Percentiles rank a stretch among this genome's conserved stretches.
Conservation (phyloP, 1,140 invertebrate genomes). For the Zaprionus africanus region DNA sequence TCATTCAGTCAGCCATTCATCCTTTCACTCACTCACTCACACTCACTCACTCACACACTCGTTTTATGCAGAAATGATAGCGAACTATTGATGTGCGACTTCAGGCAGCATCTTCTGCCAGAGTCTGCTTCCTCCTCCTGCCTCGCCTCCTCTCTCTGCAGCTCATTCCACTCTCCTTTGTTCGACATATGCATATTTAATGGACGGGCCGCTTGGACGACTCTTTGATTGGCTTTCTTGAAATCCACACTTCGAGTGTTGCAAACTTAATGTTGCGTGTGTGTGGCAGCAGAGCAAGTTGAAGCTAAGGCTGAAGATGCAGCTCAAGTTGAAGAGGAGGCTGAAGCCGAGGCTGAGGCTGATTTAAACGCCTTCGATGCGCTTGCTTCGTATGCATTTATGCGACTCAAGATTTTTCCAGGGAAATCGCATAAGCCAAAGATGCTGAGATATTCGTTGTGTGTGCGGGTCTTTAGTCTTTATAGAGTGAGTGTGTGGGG, state of each 20-base stretch:
- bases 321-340: background rate
- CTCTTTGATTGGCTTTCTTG: conserved; percentile 54
- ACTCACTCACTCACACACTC: conserved; percentile 25
- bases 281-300: conserved; percentile 5
- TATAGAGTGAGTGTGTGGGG: background rate
- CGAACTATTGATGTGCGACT: conserved; percentile 46
- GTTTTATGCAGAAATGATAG: conserved; percentile 67
- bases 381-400: conserved; percentile 46
- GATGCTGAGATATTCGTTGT: conserved; percentile 27
- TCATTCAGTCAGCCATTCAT: conserved; percentile 48
- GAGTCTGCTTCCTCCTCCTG: conserved; percentile 1
- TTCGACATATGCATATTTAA: conserved; percentile 48
- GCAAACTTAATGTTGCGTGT: conserved; percentile 48
- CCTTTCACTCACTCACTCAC: conserved; percentile 15
- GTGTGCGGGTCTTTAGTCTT: conserved; percentile 10
- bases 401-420: conserved; percentile 46
- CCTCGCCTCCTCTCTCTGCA: background rate
- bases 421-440: conserved; percentile 52
- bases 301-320: background rate
- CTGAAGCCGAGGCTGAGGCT: background rate
- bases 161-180: conserved; percentile 42
- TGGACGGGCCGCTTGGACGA: conserved; percentile 28
- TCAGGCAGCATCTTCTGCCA: background rate
- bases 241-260: conserved; percentile 58
- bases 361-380: conserved; percentile 39